Evolutionary conservation across 2,888 invertebrate species (phyloP).

Genomic region (Dasysyrphus tricinctus): DNA sequence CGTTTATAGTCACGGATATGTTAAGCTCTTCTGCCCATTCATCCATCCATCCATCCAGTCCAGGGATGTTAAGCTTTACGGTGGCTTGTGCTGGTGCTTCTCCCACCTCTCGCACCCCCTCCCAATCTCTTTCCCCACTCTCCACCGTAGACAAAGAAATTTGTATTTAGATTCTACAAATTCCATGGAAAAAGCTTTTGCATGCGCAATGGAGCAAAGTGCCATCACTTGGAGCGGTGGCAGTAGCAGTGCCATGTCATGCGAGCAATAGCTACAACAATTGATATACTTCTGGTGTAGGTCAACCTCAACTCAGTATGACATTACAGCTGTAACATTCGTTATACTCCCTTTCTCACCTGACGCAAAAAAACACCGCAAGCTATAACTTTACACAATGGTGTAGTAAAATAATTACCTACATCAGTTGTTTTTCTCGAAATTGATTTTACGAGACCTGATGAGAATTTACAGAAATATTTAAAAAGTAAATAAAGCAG

Average conservation of each 20-base stretch:
- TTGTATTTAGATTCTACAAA: conserved; percentile 53
- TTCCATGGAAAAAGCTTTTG: conserved; percentile 65
- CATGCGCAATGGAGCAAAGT: conserved; percentile 59
- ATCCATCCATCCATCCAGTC: conserved; percentile 73
- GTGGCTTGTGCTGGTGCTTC: conserved; percentile 37
- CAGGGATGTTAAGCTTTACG: conserved; percentile 73
- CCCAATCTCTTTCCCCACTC: neutral
- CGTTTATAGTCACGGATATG: conserved; percentile 28
- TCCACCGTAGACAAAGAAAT: conserved; percentile 28
- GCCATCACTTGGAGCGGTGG: conserved; percentile 19
- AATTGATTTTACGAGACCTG: neutral
- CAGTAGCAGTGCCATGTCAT: neutral
- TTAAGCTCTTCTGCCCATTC: conserved; percentile 68
- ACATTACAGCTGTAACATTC: conserved; percentile 62
- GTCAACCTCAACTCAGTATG: conserved; percentile 66
- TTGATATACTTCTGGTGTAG: conserved; percentile 72
- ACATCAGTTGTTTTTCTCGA: neutral
- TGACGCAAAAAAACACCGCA: neutral
- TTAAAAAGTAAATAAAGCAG: too few relatives aligned
- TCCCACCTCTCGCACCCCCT: accelerated
- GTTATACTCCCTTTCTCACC: conserved; percentile 27
- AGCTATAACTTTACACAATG: neutral
- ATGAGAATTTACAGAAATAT: neutral
- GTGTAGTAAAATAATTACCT: neutral
- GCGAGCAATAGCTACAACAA: conserved; percentile 54